Base-by-base conservation (phyloP, 1,140 invertebrate genomes). In the Cephus cinctus region DNA sequence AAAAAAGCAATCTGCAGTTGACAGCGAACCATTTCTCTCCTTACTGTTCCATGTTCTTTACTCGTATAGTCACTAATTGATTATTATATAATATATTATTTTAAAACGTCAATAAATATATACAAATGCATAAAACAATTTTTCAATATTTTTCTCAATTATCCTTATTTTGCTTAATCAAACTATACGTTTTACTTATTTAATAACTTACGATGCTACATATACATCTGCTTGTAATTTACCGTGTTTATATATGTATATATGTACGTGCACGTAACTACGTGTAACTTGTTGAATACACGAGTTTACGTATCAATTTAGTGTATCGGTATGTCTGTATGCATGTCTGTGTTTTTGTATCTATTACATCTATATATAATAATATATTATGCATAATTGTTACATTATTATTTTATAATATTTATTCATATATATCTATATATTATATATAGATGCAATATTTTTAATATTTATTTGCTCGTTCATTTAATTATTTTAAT, bases 101-200 rank as follows among this genome's bases (percentile, higher is more conserved):
- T 67, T 58, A 59, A 66, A 69, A 68, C 62, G 60, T 66, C 59
- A 65, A 66, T 68, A 65, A 65, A 63, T 69, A 69, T 69, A 69
- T 69, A 69, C 66, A 66, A 69, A 66, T 66, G 57, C 61, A 57
- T 66, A 64, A 69, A 69, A 66, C 63, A 65, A 61, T 65, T 61
- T 62, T 14, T 57, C 47, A 56, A 59, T 62, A 55, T 61, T 44
- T 56, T 48, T 56, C 32, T 59, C 42, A 47, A 48, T 57, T 57
- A 59, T 61, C 42, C 30, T 57, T 63, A 57, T 54, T 58, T 46
- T 57, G 50, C 60, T 67, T 65, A 59, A 46, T 65, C 52, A 59
- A 62, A 58, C 59, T 59, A 67, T 63, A 61, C 67, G 67, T 66
- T 63, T 68, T 63, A 64, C 59, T 65, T 63, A 59, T 38, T 54